Evolutionary conservation across 2,113 vertebrate genomes (phyloP).

Genomic region (Pygathrix nemaeus): DNA sequence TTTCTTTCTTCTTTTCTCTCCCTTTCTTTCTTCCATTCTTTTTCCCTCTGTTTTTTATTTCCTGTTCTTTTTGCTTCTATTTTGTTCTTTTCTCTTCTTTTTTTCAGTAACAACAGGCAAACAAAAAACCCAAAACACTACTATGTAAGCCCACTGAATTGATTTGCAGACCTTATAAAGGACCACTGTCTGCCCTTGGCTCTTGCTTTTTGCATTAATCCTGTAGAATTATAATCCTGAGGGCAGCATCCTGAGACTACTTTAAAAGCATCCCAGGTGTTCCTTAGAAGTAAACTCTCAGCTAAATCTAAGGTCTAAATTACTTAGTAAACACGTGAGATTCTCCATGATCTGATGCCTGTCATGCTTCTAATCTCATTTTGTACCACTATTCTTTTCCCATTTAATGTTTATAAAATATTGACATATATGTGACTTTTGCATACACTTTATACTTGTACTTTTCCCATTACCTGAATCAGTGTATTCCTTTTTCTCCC

Average conservation of each 20-base stretch:
- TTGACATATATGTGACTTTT: not conserved
- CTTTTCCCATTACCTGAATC: not conserved
- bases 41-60: not conserved
- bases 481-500: not conserved
- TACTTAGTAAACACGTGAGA: not conserved
- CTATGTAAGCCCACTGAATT: not conserved
- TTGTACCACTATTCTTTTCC: not conserved
- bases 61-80: not conserved
- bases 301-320: not conserved
- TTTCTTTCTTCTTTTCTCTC: not conserved
- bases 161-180: not conserved
- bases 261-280: not conserved
- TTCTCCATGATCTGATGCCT: not conserved
- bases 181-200: not conserved
- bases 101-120: not conserved
- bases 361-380: not conserved
- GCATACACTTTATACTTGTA: not conserved
- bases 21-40: not conserved
- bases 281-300: not conserved
- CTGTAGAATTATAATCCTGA: not conserved
- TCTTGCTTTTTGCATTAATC: not conserved
- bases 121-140: not conserved
- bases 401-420: not conserved
- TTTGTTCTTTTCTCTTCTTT: not conserved
- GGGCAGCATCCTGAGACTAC: not conserved